A percentile compares a stretch with the other conserved stretches of the same genome.
Evolutionary conservation across 2,797 vertebrate species (phyloP).

Genomic region (Spinibarbus caldwelli): DNA sequence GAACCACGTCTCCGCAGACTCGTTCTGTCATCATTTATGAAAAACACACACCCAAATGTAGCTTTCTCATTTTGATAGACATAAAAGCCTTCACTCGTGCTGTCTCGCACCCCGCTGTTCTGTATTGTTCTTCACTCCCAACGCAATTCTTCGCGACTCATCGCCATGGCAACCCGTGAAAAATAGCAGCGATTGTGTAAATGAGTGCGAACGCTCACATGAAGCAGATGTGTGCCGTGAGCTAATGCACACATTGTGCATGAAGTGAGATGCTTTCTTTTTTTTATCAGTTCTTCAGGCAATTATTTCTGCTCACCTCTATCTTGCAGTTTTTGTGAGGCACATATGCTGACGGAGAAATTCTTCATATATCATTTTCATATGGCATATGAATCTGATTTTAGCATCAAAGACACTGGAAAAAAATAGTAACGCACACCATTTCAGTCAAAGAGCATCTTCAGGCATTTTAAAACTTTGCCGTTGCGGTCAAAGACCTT

Average conservation of each 20-base stretch:
- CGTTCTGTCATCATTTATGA: slow-evolving; percentile 13
- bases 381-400: not conserved
- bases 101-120: not conserved
- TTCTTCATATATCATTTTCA: not conserved
- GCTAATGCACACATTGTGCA: slow-evolving; percentile 15
- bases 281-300: not conserved
- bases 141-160: slow-evolving; percentile 8
- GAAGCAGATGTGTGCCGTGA: slow-evolving; percentile 34
- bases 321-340: not conserved
- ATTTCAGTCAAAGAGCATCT: not conserved
- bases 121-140: not conserved
- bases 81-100: not conserved
- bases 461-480: not conserved
- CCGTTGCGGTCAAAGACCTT: not conserved
- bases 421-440: not conserved
- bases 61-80: not conserved
- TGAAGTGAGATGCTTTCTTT: not conserved
- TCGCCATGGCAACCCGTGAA: slow-evolving; percentile 18
- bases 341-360: not conserved
- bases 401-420: slow-evolving; percentile 6
- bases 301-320: not conserved
- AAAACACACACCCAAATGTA: not conserved
- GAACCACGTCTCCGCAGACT: not conserved
- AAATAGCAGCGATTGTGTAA: slow-evolving; percentile 20
- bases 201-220: slow-evolving; percentile 2